Evolutionary conservation across 2,888 invertebrate species (phyloP), one percentile per base, ranked within the genome.

Genomic region (Octodonta nipae): DNA sequence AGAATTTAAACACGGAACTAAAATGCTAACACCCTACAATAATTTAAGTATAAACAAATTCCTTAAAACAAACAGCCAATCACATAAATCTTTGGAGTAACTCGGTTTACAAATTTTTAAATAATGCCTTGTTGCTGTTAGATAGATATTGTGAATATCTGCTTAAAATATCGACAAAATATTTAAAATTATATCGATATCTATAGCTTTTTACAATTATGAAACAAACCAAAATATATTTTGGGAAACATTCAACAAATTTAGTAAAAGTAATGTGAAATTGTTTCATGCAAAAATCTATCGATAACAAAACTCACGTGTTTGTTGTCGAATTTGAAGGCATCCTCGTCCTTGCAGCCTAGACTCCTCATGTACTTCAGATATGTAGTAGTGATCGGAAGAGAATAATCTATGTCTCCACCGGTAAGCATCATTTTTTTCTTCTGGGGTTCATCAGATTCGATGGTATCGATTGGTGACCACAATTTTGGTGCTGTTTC

Each of bases 361-460:
- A 84, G 66, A 58, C 71, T 80, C 56, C 82, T 69, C 68, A 85
- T 84, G 53, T 84, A 76, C 58, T 84, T 85, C 60, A 89, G 66
- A 63, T 88, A 88, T 17, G 86, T 83, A 32, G 87, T 86, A 28
- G 88, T 89, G 46, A 88, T 87, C 28, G 89, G 88, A 51, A 88
- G 73, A 52, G 82, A 83, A 66, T 79, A 83, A 64, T 85, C 84
- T 43, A 81, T 74, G 37, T 72, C 70, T 15, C 36, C 38, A 26
- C 67, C 68, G 14, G 64, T 51, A 43, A 56, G 52, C 34, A 60
- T 43, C 27, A 51, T 31, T 33, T 47, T 42, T 11, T 37, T 65
- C 36, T 36, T 45, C 26, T 64, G 32, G 11, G 40, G 40, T 27
- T 38, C 54, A 50, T 64, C 60, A 44, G 54, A 58, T 33, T 50